phyloP scores from a whole-genome alignment of 2,113 vertebrate genomes.

The Dicrurus megarhynchus region DNA sequence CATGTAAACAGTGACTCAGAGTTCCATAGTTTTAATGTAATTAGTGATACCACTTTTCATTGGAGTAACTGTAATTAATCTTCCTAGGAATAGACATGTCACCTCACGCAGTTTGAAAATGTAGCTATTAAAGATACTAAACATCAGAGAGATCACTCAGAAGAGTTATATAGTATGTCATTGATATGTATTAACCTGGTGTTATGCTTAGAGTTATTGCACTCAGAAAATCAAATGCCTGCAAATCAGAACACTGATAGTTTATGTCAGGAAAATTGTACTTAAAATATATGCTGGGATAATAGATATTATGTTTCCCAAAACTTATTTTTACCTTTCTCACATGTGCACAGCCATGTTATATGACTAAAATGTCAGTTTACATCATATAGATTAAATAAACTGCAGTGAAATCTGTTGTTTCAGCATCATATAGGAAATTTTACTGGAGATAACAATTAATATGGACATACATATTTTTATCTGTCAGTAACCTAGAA shows the following conservation, averaged over 20 bases:
- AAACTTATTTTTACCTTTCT: background rate
- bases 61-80: background rate
- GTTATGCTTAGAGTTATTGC: background rate
- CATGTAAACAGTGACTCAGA: background rate
- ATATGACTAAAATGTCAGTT: background rate
- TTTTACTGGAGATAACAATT: background rate
- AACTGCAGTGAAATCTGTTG: background rate
- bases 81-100: background rate
- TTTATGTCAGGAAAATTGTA: background rate
- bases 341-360: background rate
- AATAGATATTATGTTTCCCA: background rate
- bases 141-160: background rate
- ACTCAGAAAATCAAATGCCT: background rate
- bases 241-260: background rate
- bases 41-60: background rate
- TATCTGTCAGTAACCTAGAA: background rate
- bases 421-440: background rate
- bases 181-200: background rate
- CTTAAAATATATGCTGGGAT: background rate
- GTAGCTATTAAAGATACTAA: background rate
- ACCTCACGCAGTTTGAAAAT: background rate
- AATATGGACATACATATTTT: background rate
- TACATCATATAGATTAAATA: background rate
- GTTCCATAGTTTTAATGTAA: background rate
- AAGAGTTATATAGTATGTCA: background rate